Conservation (phyloP, 2,113 vertebrate genomes). For the Platysteira castanea region DNA sequence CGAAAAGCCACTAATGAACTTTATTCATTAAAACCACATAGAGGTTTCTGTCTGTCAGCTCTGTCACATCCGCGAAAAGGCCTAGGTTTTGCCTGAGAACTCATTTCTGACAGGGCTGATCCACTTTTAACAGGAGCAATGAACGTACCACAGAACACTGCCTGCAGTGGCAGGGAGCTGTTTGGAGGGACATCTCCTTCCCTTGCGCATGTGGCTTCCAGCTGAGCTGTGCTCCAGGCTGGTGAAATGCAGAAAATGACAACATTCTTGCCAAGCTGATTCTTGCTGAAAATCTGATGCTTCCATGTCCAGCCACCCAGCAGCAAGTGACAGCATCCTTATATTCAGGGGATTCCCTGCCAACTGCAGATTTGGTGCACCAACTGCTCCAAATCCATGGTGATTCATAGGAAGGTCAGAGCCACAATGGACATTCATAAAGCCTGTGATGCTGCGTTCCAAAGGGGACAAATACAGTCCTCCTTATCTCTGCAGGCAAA, state of each 20-base stretch:
- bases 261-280: not conserved
- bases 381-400: not conserved
- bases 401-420: not conserved
- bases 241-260: not conserved
- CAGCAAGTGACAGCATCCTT: not conserved
- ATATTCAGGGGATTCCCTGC: not conserved
- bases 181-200: not conserved
- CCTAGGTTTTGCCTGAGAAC: not conserved
- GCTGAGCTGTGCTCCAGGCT: not conserved
- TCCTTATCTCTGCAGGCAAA: not conserved
- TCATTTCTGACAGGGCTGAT: not conserved
- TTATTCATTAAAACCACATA: not conserved
- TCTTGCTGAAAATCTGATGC: not conserved
- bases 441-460: fast-evolving
- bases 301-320: not conserved
- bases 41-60: not conserved
- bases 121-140: not conserved
- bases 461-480: not conserved
- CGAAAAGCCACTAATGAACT: not conserved
- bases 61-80: not conserved
- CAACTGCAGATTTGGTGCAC: not conserved
- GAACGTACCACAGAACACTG: fast-evolving
- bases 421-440: not conserved
- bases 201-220: not conserved
- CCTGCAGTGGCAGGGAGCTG: not conserved